Evolutionary conservation across 2,888 invertebrate species (phyloP).

Genomic region (Hirudinaria manillensis): DNA sequence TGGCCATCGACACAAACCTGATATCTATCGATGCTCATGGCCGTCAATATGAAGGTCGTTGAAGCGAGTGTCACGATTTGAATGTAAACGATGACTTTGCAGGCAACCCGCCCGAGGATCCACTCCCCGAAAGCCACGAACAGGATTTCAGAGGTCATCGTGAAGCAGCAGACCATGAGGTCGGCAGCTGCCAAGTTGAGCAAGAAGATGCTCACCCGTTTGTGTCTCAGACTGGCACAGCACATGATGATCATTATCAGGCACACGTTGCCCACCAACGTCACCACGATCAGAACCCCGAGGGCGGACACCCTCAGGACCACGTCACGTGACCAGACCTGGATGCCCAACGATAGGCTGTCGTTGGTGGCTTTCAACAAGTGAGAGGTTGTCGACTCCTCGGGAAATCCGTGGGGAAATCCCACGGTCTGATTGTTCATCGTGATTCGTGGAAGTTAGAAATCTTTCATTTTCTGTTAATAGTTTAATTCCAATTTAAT

Average conservation of each 20-base stretch:
- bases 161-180: constrained; percentile 53
- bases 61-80: constrained; percentile 54
- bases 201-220: constrained; percentile 55
- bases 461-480: too few relatives aligned
- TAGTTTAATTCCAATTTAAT: too few relatives aligned
- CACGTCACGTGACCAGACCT: constrained; percentile 3
- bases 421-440: background rate
- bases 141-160: constrained; percentile 55
- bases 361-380: background rate
- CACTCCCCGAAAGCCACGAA: constrained; percentile 55
- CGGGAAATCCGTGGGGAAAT: background rate
- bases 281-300: constrained; percentile 49
- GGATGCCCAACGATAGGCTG: background rate
- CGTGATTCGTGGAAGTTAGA: too few relatives aligned
- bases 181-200: constrained; percentile 55
- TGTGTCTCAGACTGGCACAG: constrained; percentile 47
- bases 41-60: constrained; percentile 54
- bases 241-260: constrained; percentile 50
- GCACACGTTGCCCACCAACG: constrained; percentile 53
- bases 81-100: constrained; percentile 53
- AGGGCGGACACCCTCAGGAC: constrained; percentile 34
- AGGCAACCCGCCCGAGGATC: constrained; percentile 53
- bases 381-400: background rate
- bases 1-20: constrained; percentile 42
- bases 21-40: constrained; percentile 55